Evolutionary conservation across 2,888 invertebrate species (phyloP).

Genomic region (Drosophila monieri): DNA sequence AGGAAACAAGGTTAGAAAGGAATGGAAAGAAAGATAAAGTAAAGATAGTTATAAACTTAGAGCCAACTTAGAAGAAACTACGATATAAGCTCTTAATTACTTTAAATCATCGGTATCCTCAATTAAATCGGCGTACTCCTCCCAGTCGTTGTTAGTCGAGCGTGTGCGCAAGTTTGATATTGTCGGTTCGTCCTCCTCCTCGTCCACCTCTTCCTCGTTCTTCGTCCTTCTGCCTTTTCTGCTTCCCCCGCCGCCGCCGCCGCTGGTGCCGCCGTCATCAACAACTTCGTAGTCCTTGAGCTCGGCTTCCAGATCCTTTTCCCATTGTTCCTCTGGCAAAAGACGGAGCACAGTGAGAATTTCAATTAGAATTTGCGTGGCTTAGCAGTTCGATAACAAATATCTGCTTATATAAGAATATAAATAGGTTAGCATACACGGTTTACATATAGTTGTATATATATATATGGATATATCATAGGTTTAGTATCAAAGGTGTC

Average conservation of each 20-base stretch:
- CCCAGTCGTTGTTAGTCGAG: constrained; percentile 84
- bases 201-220: constrained; percentile 40
- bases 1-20: constrained; percentile 69
- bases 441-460: constrained; percentile 45
- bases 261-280: constrained; percentile 84
- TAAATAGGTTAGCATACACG: constrained; percentile 33
- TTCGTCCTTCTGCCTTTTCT: constrained; percentile 9
- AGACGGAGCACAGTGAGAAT: constrained; percentile 26
- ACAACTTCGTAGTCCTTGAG: constrained; percentile 97
- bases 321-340: constrained; percentile 93
- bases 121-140: constrained; percentile 84
- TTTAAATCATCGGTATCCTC: constrained; percentile 85
- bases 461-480: constrained; percentile 31
- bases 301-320: constrained; percentile 97
- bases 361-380: constrained; percentile 65
- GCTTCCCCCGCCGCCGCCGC: constrained; percentile 39
- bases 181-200: constrained; percentile 79
- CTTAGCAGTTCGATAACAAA: constrained; percentile 46
- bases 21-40: constrained; percentile 66
- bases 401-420: constrained; percentile 39
- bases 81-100: constrained; percentile 85
- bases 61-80: constrained; percentile 84
- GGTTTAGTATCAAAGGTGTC: constrained; percentile 48
- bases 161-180: constrained; percentile 83
- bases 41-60: constrained; percentile 81